These are phyloP conservation scores for Altica lythri DNA, from an alignment of 2,888 invertebrate species.

Conservation along the genomic window DNA sequence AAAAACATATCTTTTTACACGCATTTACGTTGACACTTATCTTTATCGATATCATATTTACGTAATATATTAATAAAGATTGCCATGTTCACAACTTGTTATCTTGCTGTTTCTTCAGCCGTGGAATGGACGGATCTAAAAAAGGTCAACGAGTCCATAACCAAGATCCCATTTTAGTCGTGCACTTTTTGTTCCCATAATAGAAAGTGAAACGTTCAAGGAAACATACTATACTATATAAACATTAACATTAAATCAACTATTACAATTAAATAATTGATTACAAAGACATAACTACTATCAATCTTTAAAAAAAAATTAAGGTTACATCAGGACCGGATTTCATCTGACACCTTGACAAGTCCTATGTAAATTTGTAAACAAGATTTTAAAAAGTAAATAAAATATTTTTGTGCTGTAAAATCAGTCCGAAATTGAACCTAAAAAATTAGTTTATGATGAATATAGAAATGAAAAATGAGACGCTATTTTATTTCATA, in stretches of 20 bases:
- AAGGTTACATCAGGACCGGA: constrained; percentile 5
- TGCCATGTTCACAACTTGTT: constrained; percentile 12
- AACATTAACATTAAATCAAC: constrained; percentile 28
- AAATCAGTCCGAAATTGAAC: too few species aligned
- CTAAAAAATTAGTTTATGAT: too few species aligned
- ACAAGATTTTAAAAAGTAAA: too few species aligned
- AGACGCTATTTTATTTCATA: too few species aligned
- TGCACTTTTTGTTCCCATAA: constrained; percentile 24
- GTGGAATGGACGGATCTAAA: constrained; percentile 13
- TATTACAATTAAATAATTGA: constrained; percentile 37
- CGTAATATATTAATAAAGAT: constrained; percentile 7
- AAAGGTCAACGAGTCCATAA: constrained; percentile 30
- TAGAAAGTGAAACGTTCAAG: constrained; percentile 34
- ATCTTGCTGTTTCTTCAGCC: constrained; percentile 8
- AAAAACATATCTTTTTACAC: too few species aligned
- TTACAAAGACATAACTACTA: constrained; percentile 38
- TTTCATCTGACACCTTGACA: too few species aligned
- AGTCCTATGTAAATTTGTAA: too few species aligned
- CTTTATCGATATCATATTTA: too few species aligned
- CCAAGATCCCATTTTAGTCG: constrained; percentile 21
- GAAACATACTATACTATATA: constrained; percentile 30
- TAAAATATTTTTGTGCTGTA: too few species aligned
- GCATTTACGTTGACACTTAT: too few species aligned
- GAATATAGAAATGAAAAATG: too few species aligned
- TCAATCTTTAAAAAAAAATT: constrained; percentile 32